Percentiles rank a stretch among this genome's conserved stretches.
Evolutionary conservation across 2,797 vertebrate genomes (phyloP).

Genomic region (Chanos chanos): DNA sequence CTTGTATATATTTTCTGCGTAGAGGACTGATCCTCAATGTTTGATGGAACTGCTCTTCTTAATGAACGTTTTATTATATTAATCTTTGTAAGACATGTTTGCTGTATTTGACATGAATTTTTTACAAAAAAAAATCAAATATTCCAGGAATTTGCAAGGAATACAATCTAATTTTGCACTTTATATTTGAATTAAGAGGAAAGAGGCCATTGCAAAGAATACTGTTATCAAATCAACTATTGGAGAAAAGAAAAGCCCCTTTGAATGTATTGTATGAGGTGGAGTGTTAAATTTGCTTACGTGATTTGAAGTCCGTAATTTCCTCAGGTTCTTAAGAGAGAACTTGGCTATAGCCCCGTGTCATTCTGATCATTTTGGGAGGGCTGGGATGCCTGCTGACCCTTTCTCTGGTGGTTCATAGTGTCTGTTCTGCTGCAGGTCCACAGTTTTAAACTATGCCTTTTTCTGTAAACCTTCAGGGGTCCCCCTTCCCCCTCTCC

Average conservation of each 20-base stretch:
- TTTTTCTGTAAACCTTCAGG: slow-evolving; percentile 69
- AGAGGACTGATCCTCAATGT: slow-evolving; percentile 60
- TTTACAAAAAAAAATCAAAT: slow-evolving; percentile 64
- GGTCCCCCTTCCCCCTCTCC: slow-evolving; percentile 38
- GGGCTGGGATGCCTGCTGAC: slow-evolving; percentile 38
- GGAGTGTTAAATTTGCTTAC: slow-evolving; percentile 41
- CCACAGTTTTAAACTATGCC: slow-evolving; percentile 60
- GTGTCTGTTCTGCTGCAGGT: slow-evolving; percentile 45
- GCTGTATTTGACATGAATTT: slow-evolving; percentile 74
- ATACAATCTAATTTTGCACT: slow-evolving; percentile 82
- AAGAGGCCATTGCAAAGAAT: slow-evolving; percentile 58
- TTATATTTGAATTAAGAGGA: slow-evolving; percentile 68
- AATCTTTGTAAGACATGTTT: slow-evolving; percentile 65
- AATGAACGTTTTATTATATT: slow-evolving; percentile 67
- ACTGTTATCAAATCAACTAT: slow-evolving; percentile 45
- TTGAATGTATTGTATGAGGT: slow-evolving; percentile 61
- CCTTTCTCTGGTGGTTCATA: slow-evolving; percentile 36
- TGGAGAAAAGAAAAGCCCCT: slow-evolving; percentile 31
- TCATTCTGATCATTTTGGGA: slow-evolving; percentile 22
- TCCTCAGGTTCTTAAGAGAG: slow-evolving; percentile 63
- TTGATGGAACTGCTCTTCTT: slow-evolving; percentile 67
- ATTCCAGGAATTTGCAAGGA: slow-evolving; percentile 78
- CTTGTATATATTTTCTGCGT: slow-evolving; percentile 74
- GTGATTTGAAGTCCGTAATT: slow-evolving; percentile 16
- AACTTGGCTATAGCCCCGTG: slow-evolving; percentile 50